Base-by-base conservation (phyloP, 2,888 invertebrate genomes). In the Elegia similella region DNA sequence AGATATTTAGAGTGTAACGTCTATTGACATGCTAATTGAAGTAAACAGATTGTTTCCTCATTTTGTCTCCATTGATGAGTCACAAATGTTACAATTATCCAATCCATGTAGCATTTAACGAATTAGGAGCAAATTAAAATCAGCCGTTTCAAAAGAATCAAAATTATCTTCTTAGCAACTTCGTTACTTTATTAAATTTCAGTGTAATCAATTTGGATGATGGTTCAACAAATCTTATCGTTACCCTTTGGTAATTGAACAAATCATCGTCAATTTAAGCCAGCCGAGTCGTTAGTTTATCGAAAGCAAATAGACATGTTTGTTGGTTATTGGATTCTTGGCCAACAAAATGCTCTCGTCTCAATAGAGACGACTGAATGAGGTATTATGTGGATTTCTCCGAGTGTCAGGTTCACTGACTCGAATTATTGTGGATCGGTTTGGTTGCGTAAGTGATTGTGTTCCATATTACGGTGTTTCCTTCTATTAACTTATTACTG, bases 221-320 rank as follows among this genome's bases (percentile, higher is more conserved):
- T 73, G 76, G 69, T 68, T 70, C 73, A 73, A 78, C 74, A 76
- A 75, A 73, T 73, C 69, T 65, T 72, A 66, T 66, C 62, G 57
- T 63, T 75, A 76, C 77, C 83, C 76, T 82, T 83, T 78, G 70
- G 76, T 86, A 86, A 88, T 88, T 85, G 84, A 76, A 84, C 82
- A 77, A 86, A 84, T 84, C 83, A 80, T 83, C 82, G 77, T 80
- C 84, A 84, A 84, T 86, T 85, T 78, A 78, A 61, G 62, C 64
- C 64, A 72, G 72, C 72, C 67, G 63, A 62, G 58, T 61, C 57
- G 61, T 59, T 57, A 61, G 50, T 57, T 52, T 47, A 50, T 56
- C 47, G 48, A 47, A 48, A 34, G 34, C 38, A 55, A 46, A 48
- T 42, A 55, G 47, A 55, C 47, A 55, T 47, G 42, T 53, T 53